Evolutionary conservation across 2,113 vertebrate species (phyloP), one percentile per base, ranked within the genome.

Genomic region (Pseudolaguvia tuberculata): DNA sequence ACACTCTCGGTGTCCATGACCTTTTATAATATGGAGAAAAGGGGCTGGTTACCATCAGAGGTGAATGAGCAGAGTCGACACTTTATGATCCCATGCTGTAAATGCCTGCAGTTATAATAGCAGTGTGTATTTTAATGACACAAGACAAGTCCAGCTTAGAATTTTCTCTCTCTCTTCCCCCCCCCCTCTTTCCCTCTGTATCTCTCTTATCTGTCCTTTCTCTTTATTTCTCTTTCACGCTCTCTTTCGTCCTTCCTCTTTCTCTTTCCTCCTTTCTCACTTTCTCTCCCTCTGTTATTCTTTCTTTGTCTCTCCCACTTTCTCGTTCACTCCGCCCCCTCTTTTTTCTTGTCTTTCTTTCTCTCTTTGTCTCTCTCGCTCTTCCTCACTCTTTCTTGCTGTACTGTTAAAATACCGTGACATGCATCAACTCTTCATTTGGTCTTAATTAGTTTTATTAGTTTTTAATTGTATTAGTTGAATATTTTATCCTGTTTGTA

Each of bases 11-110:
- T 21, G 71, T 58, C 39, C 21, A 10, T 63, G 68, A 76, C 79
- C 75, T 72, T 72, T 79, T 75, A 79, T 81, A 67, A 73, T 31
- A 15, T 9, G 29, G 66, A 59, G 50, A 51, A 75, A 59, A 50
- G 56, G 20, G 56, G 20, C 50, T 17, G 20, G 39, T 20, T 13
- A 15, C 73, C 67, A 83, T 79, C 59, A 57, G 29, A 72, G 50
- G 52, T 7, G 27, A 70, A 75, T 58, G 15, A 20, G 35, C 70
- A 17, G 48, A 78, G 59, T 66, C 63, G 51, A 81, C 70, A 27
- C 58, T 77, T 79, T 76, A 74, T 70, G 67, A 77, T 71, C 58
- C 12, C 31, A 73, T 15, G 51, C 75, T 73, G 56, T 67, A 79
- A 35, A 35, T 55, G 20, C 59, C 50, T 61, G 50, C 20, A 25